Conservation (phyloP, 1,140 invertebrate species). For the Tetramorium simillimum region DNA sequence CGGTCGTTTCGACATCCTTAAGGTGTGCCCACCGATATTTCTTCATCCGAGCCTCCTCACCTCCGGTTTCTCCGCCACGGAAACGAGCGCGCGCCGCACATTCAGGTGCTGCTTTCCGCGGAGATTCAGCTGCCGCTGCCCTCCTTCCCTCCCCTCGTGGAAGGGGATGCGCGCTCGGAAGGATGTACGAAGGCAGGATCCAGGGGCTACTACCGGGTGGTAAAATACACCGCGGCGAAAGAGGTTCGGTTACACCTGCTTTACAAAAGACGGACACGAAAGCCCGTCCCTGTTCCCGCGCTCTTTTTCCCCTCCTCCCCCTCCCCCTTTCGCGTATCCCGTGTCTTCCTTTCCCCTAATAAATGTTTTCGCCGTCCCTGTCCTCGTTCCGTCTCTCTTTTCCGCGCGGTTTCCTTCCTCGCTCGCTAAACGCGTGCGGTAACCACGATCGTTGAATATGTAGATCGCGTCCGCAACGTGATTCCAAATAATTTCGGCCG, state of each 20-base stretch:
- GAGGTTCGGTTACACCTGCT: conserved; percentile 81
- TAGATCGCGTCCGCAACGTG: conserved; percentile 52
- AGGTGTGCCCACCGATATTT: conserved; percentile 43
- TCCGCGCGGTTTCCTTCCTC: conserved; percentile 13
- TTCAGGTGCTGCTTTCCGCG: conserved; percentile 79
- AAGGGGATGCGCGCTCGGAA: conserved; percentile 68
- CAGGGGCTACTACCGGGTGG: conserved; percentile 80
- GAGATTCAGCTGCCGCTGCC: conserved; percentile 79
- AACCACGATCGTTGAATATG: conserved; percentile 72
- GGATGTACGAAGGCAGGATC: conserved; percentile 72
- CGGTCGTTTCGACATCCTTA: conserved; percentile 39
- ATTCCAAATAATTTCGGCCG: conserved; percentile 52
- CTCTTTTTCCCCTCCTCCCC: not conserved
- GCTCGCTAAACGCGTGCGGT: conserved; percentile 45
- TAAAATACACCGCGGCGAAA: conserved; percentile 71
- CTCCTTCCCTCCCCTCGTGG: conserved; percentile 40
- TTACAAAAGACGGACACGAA: conserved; percentile 69
- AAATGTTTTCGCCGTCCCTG: conserved; percentile 12
- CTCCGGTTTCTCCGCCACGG: conserved; percentile 2
- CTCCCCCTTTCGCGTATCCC: not conserved
- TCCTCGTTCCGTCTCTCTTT: conserved; percentile 17
- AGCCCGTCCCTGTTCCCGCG: conserved; percentile 1
- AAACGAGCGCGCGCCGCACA: conserved; percentile 17
- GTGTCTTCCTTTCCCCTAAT: not conserved
- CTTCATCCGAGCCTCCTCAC: conserved; percentile 30